These are phyloP conservation scores for Halcyon senegalensis DNA, from an alignment of 2,113 vertebrate species.

Conservation along the genomic window DNA sequence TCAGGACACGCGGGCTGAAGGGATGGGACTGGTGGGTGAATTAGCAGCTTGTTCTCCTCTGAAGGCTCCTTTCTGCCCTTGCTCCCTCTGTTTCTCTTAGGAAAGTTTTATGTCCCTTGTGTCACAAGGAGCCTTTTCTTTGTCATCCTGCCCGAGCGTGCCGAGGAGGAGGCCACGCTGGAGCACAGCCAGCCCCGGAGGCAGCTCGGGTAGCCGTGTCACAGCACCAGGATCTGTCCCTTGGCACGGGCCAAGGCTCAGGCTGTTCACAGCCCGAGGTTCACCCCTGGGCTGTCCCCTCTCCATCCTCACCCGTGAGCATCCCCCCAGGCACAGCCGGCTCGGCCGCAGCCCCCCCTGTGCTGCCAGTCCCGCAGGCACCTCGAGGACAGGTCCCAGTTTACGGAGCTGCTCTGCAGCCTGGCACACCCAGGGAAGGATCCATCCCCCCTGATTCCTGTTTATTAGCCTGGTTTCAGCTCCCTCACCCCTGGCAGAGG, in stretches of 20 bases:
- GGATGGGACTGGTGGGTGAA: neutral
- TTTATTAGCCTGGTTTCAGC: neutral
- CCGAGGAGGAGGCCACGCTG: neutral
- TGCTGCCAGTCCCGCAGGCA: fast-evolving
- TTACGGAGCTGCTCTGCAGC: neutral
- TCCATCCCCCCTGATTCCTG: neutral
- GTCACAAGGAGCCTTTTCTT: constrained; percentile 61
- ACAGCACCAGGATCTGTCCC: neutral
- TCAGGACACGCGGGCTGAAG: neutral
- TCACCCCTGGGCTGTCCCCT: neutral
- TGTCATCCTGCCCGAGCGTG: neutral
- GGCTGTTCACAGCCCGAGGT: neutral
- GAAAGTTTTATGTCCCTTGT: constrained; percentile 47
- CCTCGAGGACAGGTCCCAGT: neutral
- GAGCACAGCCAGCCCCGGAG: neutral
- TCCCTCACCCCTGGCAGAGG: neutral
- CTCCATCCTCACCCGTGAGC: neutral
- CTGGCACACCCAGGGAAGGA: neutral
- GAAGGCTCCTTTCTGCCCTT: constrained; percentile 23
- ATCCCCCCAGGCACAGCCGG: fast-evolving
- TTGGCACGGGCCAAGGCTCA: neutral
- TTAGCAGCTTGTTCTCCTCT: constrained; percentile 25
- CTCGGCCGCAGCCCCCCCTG: neutral
- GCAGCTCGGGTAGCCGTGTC: neutral
- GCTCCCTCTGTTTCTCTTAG: constrained; percentile 59